These are phyloP conservation scores for Crematogaster levior DNA, from an alignment of 2,888 invertebrate genomes.

Conservation along the genomic window DNA sequence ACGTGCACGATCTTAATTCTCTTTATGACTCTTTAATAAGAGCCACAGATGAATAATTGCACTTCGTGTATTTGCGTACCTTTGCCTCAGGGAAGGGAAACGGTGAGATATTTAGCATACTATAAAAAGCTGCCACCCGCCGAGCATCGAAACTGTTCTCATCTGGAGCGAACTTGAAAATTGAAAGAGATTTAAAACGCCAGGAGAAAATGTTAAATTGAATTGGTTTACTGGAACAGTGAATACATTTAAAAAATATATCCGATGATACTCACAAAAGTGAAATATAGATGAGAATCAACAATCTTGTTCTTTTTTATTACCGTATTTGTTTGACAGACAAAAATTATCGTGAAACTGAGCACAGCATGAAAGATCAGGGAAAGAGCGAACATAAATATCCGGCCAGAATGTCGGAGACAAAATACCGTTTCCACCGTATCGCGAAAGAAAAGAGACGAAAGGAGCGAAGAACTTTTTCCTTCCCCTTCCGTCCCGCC, in stretches of 20 bases:
- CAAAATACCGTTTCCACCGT: slow-evolving; percentile 54
- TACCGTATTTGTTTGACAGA: background rate
- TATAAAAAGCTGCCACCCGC: slow-evolving; percentile 77
- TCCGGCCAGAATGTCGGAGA: slow-evolving; percentile 48
- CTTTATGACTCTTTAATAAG: slow-evolving; percentile 1
- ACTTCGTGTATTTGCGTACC: slow-evolving; percentile 59
- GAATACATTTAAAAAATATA: slow-evolving; percentile 55
- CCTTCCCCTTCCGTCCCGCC: slow-evolving; percentile 60
- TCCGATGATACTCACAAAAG: background rate
- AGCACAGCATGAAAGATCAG: slow-evolving; percentile 5
- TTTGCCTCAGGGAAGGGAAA: slow-evolving; percentile 61
- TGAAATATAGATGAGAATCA: background rate
- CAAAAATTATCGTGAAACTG: background rate
- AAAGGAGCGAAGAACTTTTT: slow-evolving; percentile 41
- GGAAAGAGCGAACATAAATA: slow-evolving; percentile 50
- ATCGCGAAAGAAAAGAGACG: slow-evolving; percentile 39
- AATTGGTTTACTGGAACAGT: slow-evolving; percentile 70
- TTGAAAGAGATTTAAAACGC: slow-evolving; percentile 39
- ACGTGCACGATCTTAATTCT: slow-evolving; percentile 38
- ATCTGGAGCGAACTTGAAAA: slow-evolving; percentile 52
- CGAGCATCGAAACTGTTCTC: slow-evolving; percentile 68
- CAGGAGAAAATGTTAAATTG: slow-evolving; percentile 73
- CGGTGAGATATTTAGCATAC: slow-evolving; percentile 80
- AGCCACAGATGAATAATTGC: slow-evolving; percentile 46
- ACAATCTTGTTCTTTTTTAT: background rate